Evolutionary conservation across 2,797 vertebrate genomes (phyloP).

Genomic region (Sebastes dallii): DNA sequence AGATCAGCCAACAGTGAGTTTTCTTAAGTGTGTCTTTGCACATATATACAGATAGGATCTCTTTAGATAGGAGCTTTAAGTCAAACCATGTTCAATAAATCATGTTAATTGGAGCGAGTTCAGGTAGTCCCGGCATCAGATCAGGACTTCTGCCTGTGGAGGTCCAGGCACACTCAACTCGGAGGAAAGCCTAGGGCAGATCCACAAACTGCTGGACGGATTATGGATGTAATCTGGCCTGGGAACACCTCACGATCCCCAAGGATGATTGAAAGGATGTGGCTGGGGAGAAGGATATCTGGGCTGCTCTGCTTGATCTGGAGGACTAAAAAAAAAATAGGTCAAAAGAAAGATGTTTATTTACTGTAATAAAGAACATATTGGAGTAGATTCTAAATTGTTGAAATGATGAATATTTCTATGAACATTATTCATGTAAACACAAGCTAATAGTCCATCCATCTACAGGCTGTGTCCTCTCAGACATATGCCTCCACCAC

Average conservation of each 20-base stretch:
- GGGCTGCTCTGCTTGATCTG: not conserved
- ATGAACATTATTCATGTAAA: not conserved
- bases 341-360: not conserved
- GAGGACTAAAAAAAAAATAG: not conserved
- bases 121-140: not conserved
- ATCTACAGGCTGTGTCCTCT: not conserved
- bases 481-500: not conserved
- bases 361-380: not conserved
- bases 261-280: not conserved
- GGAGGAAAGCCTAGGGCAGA: not conserved
- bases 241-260: not conserved
- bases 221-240: constrained; percentile 12
- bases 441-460: not conserved
- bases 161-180: not conserved
- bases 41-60: not conserved
- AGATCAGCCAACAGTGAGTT: not conserved
- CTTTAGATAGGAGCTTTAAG: not conserved
- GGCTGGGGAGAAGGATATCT: not conserved
- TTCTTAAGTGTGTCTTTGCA: not conserved
- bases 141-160: not conserved
- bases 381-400: not conserved
- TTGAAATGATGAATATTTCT: not conserved
- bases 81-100: not conserved
- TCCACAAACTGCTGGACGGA: not conserved
- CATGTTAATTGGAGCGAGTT: not conserved